These are phyloP conservation scores for Calephelis nemesis DNA, from an alignment of 1,140 invertebrate genomes.

Conservation along the genomic window DNA sequence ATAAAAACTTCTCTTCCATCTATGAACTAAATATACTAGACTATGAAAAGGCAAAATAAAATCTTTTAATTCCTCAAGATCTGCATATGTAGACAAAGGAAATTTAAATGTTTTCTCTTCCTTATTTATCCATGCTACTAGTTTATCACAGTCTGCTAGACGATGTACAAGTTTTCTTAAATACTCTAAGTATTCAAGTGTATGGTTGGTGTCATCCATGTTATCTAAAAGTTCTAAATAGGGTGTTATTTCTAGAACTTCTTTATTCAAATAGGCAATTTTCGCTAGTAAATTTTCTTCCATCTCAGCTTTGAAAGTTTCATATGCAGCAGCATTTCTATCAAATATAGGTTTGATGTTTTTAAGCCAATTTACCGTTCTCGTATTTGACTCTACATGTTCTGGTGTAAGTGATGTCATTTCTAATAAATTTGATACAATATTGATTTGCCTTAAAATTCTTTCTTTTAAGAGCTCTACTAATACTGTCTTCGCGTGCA, in stretches of 20 bases:
- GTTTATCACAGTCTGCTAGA: slow-evolving; percentile 85
- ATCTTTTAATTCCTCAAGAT: slow-evolving; percentile 86
- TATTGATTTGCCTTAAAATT: slow-evolving; percentile 81
- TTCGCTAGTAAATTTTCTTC: slow-evolving; percentile 87
- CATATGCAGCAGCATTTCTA: slow-evolving; percentile 85
- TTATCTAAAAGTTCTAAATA: slow-evolving; percentile 83
- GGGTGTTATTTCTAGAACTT: slow-evolving; percentile 85
- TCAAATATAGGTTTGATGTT: slow-evolving; percentile 87
- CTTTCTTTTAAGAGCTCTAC: slow-evolving; percentile 82
- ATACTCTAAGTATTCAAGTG: slow-evolving; percentile 84
- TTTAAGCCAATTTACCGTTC: slow-evolving; percentile 85
- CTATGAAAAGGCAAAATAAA: slow-evolving; percentile 85
- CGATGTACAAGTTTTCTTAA: slow-evolving; percentile 87
- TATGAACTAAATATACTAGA: slow-evolving; percentile 80
- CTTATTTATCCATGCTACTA: slow-evolving; percentile 91
- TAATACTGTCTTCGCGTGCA: slow-evolving; percentile 81
- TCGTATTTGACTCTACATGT: slow-evolving; percentile 84
- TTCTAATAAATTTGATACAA: slow-evolving; percentile 84
- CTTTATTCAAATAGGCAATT: slow-evolving; percentile 84
- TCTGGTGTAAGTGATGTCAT: slow-evolving; percentile 83
- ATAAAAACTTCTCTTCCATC: slow-evolving; percentile 90
- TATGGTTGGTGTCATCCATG: slow-evolving; percentile 84
- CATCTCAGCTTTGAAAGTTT: slow-evolving; percentile 88
- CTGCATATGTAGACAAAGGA: slow-evolving; percentile 85
- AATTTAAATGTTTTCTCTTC: slow-evolving; percentile 93